These are phyloP conservation scores for Bombyx huttoni DNA, from an alignment of 2,888 invertebrate genomes.

Conservation along the genomic window DNA sequence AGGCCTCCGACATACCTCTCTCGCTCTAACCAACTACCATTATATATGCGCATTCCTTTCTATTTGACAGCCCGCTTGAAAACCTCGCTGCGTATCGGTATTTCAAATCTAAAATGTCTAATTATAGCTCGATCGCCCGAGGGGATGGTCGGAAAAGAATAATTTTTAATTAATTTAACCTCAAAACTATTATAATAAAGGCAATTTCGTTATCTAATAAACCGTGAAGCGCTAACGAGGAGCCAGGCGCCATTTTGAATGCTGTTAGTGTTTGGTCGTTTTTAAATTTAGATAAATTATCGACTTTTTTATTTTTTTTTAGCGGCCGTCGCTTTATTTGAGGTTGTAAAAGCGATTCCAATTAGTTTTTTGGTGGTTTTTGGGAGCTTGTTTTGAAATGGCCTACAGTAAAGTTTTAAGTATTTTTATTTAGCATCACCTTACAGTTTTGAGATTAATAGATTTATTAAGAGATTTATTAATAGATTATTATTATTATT, in stretches of 20 bases:
- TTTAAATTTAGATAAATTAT: background rate
- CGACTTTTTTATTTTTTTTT: background rate
- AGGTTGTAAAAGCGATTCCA: slow-evolving; percentile 2
- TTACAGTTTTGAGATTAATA: too few species aligned
- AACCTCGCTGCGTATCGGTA: slow-evolving; percentile 50
- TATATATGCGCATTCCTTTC: slow-evolving; percentile 25
- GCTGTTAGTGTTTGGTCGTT: slow-evolving; percentile 2
- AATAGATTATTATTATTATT: too few species aligned
- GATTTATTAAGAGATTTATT: too few species aligned
- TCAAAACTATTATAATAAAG: slow-evolving; percentile 66
- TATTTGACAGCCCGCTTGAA: slow-evolving; percentile 56
- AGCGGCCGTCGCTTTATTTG: background rate
- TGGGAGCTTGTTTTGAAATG: background rate
- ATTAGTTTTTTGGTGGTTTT: slow-evolving; percentile 1
- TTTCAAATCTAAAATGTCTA: slow-evolving; percentile 64
- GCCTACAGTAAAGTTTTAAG: background rate
- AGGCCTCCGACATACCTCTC: slow-evolving; percentile 34
- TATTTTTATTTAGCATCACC: too few species aligned
- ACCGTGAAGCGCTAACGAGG: slow-evolving; percentile 58
- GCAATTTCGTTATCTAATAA: slow-evolving; percentile 69
- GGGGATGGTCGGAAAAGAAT: slow-evolving; percentile 54
- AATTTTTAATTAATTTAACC: slow-evolving; percentile 67
- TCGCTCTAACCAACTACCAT: slow-evolving; percentile 21
- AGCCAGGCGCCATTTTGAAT: slow-evolving; percentile 47
- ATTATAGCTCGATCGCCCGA: slow-evolving; percentile 69